These are phyloP conservation scores for Craseonycteris thonglongyai DNA, from an alignment of 2,113 vertebrate genomes.

Conservation along the genomic window DNA sequence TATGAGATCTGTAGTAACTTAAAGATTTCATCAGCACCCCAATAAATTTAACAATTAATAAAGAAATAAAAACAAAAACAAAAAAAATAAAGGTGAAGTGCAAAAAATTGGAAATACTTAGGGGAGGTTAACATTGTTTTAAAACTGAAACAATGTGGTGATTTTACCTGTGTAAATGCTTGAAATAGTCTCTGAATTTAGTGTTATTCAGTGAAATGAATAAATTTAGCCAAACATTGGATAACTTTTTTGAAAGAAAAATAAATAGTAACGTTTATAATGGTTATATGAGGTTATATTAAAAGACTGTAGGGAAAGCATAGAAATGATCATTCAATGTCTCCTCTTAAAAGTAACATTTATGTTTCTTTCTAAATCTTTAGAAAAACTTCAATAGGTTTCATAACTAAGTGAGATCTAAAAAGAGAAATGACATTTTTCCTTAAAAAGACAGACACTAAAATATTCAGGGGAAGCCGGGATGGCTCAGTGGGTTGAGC, in stretches of 20 bases:
- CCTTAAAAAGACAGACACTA: background rate
- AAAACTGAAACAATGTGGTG: background rate
- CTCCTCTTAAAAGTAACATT: background rate
- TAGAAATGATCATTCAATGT: background rate
- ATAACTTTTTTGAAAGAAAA: background rate
- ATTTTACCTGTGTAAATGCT: background rate
- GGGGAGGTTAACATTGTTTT: background rate
- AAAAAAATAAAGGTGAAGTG: background rate
- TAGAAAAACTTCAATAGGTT: background rate
- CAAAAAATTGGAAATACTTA: background rate
- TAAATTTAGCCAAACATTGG: background rate
- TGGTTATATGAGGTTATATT: background rate
- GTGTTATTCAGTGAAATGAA: background rate
- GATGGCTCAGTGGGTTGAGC: no score
- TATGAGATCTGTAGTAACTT: no score
- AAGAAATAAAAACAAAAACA: no score
- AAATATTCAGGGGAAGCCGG: background rate
- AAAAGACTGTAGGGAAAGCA: background rate
- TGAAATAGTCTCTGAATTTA: background rate
- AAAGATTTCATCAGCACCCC: no score
- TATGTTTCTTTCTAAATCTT: background rate
- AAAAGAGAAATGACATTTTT: background rate
- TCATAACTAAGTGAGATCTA: background rate
- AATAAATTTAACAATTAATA: no score
- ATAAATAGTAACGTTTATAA: background rate